Base-by-base conservation (phyloP, 2,888 invertebrate genomes). In the Zygogramma bicolorata region DNA sequence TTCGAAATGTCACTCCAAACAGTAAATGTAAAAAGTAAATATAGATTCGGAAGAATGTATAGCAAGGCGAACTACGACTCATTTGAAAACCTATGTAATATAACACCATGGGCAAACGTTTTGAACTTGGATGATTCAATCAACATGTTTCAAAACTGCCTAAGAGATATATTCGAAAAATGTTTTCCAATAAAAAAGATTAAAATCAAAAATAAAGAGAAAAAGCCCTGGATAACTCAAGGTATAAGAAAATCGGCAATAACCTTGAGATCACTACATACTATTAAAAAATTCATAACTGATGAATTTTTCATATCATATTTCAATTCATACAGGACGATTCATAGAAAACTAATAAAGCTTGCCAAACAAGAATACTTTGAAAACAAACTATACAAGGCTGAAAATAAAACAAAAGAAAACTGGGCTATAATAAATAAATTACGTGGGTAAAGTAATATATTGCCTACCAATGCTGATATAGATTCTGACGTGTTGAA, bases 1-100 rank as follows among this genome's bases (percentile, higher is more conserved):
- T 59, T 59, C 59, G 59, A 59, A 59, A 59, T 59, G 59, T 59
- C 59, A 18, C 59, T 27, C 59, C 59, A 59, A 59, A 29, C 59
- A 29, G 13, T 59, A 3, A 29, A 29, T 59, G 18, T 29, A 59
- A 29, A 31, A 59, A 59, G 29, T 29, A 29, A 59, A 59, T 59
- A 29, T 59, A 59, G 31, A 59, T 59, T 15, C 59, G 59, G 59
- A 59, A 27, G 31, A 59, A 59, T 59, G 29, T 59, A 59, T 27
- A 34, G n/a, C n/a, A n/a, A n/a, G n/a, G n/a, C n/a, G 22, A 60
- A 60, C 22, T 34, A 60, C 60, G 60, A 60, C 34, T 60, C 60
- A 60, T 60, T 34, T 34, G 15, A 20, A 22, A 60, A 60, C 38
- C 34, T 60, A 60, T 60, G 60, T 8, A 60, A 60, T 34, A 60